Evolutionary conservation across 2,797 vertebrate genomes (phyloP), one percentile per base, ranked within the genome.

Genomic region (Pangasius djambal): DNA sequence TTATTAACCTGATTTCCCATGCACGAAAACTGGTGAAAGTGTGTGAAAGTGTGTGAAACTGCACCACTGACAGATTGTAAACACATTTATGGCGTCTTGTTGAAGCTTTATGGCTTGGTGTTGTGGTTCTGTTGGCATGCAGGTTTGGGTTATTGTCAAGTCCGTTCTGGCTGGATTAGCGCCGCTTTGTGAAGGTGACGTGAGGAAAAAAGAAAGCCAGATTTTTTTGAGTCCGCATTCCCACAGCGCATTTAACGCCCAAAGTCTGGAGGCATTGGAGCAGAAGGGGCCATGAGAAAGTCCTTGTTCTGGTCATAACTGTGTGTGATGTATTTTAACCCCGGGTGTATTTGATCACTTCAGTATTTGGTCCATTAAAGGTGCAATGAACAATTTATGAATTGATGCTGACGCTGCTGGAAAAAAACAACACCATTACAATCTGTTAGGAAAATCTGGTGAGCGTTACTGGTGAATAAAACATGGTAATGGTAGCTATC

Each of bases 51-150:
- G 40, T 44, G 40, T 79, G 89, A 85, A 91, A 86, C 40, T 52
- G 59, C 40, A 81, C 89, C 44, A 88, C 79, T 85, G 67, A 67
- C 57, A 87, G 28, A 63, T 92, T 50, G 61, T 92, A 87, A 92
- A 61, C 37, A 13, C 25, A 50, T 92, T 92, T 86, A 89, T 77
- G 20, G 83, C n/a, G 10, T 75, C 86, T 89, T 57, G 59, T 87
- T 65, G 72, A 83, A 31, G 50, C 55, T 90, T 86, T 88, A 88
- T 31, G 52, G 85, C 81, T 34, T 48, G 48, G 59, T 86, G 22
- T 12, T 87, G 75, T 22, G 22, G 34, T 52, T 34, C 44, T 77
- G n/a, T 55, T 59, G n/a, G 78, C 59, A 8, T 70, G n/a, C 31
- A 10, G 55, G 40, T 55, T 65, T n/a, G n/a, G 31, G 22, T 40